Percentiles rank a stretch among this genome's conserved stretches.
These are phyloP conservation scores for Cephalopterus ornatus DNA, from an alignment of 2,113 vertebrate genomes.

Conservation along the genomic window DNA sequence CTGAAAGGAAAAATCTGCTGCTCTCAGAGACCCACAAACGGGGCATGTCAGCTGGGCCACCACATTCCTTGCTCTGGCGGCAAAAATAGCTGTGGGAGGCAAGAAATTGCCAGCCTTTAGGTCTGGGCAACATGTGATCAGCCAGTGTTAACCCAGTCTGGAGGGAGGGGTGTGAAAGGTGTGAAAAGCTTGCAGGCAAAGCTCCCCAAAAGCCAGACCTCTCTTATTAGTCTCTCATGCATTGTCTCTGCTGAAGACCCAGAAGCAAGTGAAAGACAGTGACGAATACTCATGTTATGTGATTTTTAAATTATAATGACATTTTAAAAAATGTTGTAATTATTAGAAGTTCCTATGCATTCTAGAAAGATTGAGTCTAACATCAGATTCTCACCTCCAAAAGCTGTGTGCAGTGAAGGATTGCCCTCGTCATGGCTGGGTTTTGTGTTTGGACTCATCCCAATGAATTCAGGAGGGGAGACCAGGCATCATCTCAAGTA, in stretches of 20 bases:
- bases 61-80: not conserved
- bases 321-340: not conserved
- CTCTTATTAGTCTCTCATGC: not conserved
- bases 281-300: not conserved
- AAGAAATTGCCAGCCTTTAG: not conserved
- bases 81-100: not conserved
- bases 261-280: not conserved
- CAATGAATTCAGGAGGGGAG: not conserved
- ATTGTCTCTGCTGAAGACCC: not conserved
- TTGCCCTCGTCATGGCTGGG: not conserved
- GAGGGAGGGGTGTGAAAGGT: not conserved
- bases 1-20: not conserved
- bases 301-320: not conserved
- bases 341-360: not conserved
- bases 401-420: accelerated
- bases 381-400: not conserved
- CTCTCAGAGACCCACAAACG: not conserved
- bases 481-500: accelerated
- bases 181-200: not conserved
- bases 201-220: not conserved
- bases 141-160: not conserved
- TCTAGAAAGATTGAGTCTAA: not conserved
- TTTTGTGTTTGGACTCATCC: not conserved
- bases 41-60: not conserved
- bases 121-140: not conserved